A percentile compares a stretch with the other conserved stretches of the same genome.
These are phyloP conservation scores for Pelecanus crispus DNA, from an alignment of 2,113 vertebrate genomes.

Conservation along the genomic window DNA sequence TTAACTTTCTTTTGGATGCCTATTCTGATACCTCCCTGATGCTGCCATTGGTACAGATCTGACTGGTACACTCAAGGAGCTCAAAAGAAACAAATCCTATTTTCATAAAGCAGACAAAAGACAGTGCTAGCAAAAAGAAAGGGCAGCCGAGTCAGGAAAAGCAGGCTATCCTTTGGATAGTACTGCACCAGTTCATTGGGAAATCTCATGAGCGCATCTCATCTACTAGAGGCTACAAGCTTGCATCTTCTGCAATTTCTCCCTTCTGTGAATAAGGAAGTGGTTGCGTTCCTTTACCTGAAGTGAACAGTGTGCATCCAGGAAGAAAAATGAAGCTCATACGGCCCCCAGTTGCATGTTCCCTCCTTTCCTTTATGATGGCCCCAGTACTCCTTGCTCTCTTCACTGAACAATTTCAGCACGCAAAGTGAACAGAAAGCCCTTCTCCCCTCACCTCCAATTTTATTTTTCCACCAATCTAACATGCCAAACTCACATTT, in stretches of 20 bases:
- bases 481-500: neutral
- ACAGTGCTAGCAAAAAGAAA: neutral
- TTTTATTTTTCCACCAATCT: neutral
- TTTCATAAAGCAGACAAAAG: neutral
- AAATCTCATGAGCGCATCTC: neutral
- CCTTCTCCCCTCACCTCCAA: neutral
- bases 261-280: neutral
- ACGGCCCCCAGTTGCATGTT: neutral
- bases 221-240: neutral
- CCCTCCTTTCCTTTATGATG: neutral
- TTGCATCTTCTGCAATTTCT: neutral
- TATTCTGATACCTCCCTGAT: neutral
- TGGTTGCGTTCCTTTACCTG: neutral
- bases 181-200: neutral
- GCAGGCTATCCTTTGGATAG: neutral
- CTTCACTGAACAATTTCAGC: neutral
- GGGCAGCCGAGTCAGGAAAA: neutral
- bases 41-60: neutral
- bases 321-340: neutral
- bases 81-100: neutral
- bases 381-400: neutral
- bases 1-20: neutral
- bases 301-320: neutral
- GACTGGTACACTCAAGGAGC: neutral
- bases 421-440: neutral